Conservation (phyloP, 37 sponge, comb jelly and placozoan species). For the Haliclona indistincta region DNA sequence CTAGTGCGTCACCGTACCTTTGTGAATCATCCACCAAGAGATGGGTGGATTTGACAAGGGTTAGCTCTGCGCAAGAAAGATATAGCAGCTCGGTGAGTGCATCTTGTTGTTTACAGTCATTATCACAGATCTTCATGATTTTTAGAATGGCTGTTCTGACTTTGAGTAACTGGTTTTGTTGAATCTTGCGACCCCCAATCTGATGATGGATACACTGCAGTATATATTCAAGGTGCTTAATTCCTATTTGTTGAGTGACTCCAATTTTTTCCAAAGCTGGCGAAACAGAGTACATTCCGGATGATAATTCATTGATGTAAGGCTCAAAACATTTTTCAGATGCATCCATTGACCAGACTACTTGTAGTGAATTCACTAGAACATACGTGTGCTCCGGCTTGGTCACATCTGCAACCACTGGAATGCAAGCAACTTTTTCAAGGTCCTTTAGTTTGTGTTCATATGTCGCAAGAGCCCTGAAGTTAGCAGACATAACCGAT, state of each 20-base stretch:
- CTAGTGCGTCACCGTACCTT: not conserved
- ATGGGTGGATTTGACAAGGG: no score
- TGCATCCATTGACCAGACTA: conserved; percentile 7
- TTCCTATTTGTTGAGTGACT: not conserved
- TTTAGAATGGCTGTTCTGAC: no score
- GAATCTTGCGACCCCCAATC: not conserved
- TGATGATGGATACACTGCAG: conserved; percentile 15
- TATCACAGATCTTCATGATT: no score
- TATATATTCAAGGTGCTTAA: conserved; percentile 31
- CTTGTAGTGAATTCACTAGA: conserved; percentile 49
- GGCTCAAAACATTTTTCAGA: conserved; percentile 15
- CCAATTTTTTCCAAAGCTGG: conserved; percentile 15
- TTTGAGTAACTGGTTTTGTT: conserved; percentile 47
- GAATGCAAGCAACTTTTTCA: conserved; percentile 31
- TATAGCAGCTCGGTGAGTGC: no score
- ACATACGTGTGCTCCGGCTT: no score
- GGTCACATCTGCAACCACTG: conserved; percentile 12
- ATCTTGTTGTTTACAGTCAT: no score
- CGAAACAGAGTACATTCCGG: not conserved
- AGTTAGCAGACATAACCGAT: not conserved
- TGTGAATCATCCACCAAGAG: not conserved
- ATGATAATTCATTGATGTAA: conserved; percentile 29
- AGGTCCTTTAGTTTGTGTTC: not conserved
- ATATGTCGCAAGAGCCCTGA: conserved; percentile 16
- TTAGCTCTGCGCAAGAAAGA: no score